These are phyloP conservation scores for Apodemus sylvaticus DNA, from an alignment of 2,113 vertebrate species.

Conservation along the genomic window DNA sequence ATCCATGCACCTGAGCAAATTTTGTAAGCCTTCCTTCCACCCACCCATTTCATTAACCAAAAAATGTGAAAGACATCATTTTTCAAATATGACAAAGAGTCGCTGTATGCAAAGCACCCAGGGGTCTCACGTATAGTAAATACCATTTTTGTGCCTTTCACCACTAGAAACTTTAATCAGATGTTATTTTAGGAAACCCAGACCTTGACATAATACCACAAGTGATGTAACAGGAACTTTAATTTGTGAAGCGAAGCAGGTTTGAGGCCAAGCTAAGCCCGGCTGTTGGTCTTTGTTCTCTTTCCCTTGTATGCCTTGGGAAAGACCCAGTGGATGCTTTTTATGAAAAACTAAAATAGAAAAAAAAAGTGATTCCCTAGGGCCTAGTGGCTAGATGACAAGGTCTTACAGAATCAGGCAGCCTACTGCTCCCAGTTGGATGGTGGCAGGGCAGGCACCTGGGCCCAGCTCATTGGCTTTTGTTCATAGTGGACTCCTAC, in stretches of 20 bases:
- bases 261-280: conserved; percentile 45
- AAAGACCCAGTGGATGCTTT: conserved; percentile 42
- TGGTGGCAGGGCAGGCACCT: neutral
- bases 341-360: conserved; percentile 62
- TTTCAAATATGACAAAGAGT: neutral
- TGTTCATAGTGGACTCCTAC: conserved; percentile 55
- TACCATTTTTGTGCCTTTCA: conserved; percentile 6
- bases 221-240: conserved; percentile 42
- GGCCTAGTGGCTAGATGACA: neutral
- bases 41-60: neutral
- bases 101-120: neutral
- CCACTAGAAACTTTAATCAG: conserved; percentile 22
- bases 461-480: neutral
- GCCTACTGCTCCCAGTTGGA: neutral
- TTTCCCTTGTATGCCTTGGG: conserved; percentile 23
- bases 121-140: neutral
- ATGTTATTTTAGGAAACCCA: conserved; percentile 46
- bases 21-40: neutral
- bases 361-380: conserved; percentile 60
- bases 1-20: neutral
- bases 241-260: conserved; percentile 43
- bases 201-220: neutral
- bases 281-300: conserved; percentile 60
- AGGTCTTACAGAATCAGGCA: neutral
- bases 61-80: neutral